A percentile compares a stretch with the other conserved stretches of the same genome.
These are phyloP conservation scores for Portunus trituberculatus DNA, from an alignment of 1,140 invertebrate species.

Conservation along the genomic window DNA sequence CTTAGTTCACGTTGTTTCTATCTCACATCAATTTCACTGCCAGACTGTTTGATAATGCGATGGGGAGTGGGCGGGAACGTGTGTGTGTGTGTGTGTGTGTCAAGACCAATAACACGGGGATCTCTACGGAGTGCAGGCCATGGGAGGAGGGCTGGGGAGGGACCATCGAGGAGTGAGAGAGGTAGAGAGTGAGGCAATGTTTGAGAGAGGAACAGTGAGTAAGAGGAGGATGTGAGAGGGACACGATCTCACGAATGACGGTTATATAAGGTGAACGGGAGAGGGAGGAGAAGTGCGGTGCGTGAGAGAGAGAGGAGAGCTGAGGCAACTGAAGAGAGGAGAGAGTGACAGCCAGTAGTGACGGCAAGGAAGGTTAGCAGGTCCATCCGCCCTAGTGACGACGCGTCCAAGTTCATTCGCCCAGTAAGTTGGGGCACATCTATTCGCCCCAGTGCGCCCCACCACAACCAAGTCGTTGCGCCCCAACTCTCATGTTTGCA, in stretches of 20 bases:
- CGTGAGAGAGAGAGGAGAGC: neutral
- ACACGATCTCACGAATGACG: too few species aligned
- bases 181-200: neutral
- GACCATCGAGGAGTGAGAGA: neutral
- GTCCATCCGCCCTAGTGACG: too few species aligned
- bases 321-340: neutral
- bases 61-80: too few species aligned
- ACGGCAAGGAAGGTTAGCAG: too few species aligned
- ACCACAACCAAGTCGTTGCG: too few species aligned
- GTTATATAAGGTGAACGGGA: neutral
- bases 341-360: neutral
- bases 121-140: neutral
- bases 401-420: too few species aligned
- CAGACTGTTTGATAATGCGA: too few species aligned
- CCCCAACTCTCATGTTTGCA: too few species aligned
- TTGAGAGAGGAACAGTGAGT: neutral
- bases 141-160: neutral
- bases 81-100: constrained; percentile 24
- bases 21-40: too few species aligned
- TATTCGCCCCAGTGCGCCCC: too few species aligned
- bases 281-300: neutral
- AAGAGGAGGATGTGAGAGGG: neutral
- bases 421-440: too few species aligned
- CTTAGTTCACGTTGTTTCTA: too few species aligned
- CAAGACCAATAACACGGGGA: neutral